Conservation (phyloP, 2,797 vertebrate species). For the Schizothorax lantsangensis region DNA sequence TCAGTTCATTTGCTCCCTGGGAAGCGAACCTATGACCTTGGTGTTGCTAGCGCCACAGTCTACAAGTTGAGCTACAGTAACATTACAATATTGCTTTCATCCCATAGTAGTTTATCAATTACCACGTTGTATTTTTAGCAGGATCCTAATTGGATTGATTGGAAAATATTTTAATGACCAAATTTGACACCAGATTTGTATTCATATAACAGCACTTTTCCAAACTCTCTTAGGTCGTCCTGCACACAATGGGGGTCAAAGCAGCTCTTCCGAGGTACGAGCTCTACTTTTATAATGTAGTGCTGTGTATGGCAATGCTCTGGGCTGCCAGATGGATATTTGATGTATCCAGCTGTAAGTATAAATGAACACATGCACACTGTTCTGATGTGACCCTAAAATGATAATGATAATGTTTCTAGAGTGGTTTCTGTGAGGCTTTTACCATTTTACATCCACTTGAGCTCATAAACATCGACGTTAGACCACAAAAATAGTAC, state of each 20-base stretch:
- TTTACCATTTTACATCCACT: not conserved
- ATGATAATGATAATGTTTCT: not conserved
- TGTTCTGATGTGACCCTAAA: not conserved
- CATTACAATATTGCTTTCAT: constrained; percentile 1
- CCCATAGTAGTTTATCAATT: not conserved
- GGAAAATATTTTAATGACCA: constrained; percentile 4
- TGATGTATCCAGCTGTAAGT: constrained; percentile 90
- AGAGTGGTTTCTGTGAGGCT: not conserved
- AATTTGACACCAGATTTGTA: constrained; percentile 6
- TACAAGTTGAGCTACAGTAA: constrained; percentile 2
- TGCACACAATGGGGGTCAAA: constrained; percentile 86
- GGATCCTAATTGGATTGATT: not conserved
- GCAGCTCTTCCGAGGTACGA: constrained; percentile 89
- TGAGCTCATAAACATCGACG: constrained; percentile 4
- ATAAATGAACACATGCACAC: constrained; percentile 21
- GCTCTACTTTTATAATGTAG: constrained; percentile 87
- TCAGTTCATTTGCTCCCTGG: not conserved
- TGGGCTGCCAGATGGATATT: constrained; percentile 89
- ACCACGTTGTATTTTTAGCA: not conserved
- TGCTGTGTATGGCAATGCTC: constrained; percentile 85
- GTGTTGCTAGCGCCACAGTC: not conserved
- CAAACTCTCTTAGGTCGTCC: constrained; percentile 26
- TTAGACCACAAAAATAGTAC: not conserved
- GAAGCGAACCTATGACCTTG: constrained; percentile 17
- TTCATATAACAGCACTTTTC: not conserved